Evolutionary conservation across 2,888 invertebrate genomes (phyloP), one percentile per base, ranked within the genome.

Genomic region (Magallana nippona): DNA sequence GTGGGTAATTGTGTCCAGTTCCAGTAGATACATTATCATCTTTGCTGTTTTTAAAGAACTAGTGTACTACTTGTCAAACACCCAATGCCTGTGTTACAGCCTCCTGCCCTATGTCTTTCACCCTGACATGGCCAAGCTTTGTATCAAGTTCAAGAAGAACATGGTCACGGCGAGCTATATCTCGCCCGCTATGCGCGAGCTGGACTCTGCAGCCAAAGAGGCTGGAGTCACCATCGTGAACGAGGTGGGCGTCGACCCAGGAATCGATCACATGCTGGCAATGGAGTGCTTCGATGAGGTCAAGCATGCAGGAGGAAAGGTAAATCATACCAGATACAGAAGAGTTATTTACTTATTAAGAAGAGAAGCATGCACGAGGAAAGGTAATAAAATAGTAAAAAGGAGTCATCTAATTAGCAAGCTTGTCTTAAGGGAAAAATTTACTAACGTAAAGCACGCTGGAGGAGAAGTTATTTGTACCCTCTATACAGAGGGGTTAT

Each of bases 101-200:
- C 95, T 99, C 77, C 95, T 99, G 79, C 99, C 99, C 0, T 98
- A 98, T 92, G 95, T 96, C 19, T 95, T 98, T 57, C 99, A 99
- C 93, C 97, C 97, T 0, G 95, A 96, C 8, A 96, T 96, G 2
- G 99, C 99, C 0, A 96, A 96, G 91, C 96, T 96, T 22, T 99
- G 99, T 93, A 97, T 99, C 82, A 95, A 96, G n/a, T 96, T 97
- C 86, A 96, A 96, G 86, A 97, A 96, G 0, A 98, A 99, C 94
- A 96, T 99, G 96, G 98, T 99, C 22, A 99, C 99, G 0, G 98
- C 99, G 0, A 98, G 98, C 86, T 99, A 99, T 92, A 96, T 98
- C 83, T 97, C 97, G 15, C 97, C 97, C 1, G 96, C 97, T 91
- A 97, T 99, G 90, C 96, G 96, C 91, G 96, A 96, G 0, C 94